phyloP scores from a whole-genome alignment of 2,113 vertebrate species.

The Mola mola region DNA sequence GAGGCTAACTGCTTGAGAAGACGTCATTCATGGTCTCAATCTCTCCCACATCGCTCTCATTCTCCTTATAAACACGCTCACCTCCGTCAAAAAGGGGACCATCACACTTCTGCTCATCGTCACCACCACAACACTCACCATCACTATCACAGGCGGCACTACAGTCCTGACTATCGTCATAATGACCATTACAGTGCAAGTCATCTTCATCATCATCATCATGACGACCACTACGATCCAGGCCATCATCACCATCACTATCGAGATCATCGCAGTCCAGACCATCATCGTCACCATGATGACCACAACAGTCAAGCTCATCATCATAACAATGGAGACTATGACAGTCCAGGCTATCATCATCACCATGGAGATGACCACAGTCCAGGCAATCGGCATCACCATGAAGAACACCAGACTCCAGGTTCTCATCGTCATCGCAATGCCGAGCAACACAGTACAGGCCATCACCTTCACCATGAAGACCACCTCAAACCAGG shows the following conservation, averaged over 20 bases:
- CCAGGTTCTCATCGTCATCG: constrained; percentile 1
- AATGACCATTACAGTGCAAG: neutral
- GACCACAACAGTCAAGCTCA: neutral
- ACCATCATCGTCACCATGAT: constrained; percentile 2
- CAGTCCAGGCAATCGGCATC: neutral
- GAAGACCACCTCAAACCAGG: constrained; percentile 15
- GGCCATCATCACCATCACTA: constrained; percentile 2
- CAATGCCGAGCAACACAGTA: constrained; percentile 8
- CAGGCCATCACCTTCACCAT: neutral
- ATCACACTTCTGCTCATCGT: constrained; percentile 12
- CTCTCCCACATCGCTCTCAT: constrained; percentile 17
- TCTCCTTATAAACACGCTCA: constrained; percentile 41
- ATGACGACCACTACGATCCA: neutral
- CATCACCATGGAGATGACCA: constrained; percentile 1
- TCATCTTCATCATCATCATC: constrained; percentile 8
- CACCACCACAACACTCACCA: constrained; percentile 14
- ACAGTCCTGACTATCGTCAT: neutral
- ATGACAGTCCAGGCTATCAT: neutral
- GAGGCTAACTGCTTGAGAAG: constrained; percentile 36
- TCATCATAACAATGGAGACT: constrained; percentile 15
- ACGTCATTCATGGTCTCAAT: constrained; percentile 42
- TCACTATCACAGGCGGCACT: constrained; percentile 12
- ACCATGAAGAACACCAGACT: too few relatives aligned
- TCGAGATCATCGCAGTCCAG: neutral
- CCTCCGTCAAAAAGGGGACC: constrained; percentile 21